Conservation (phyloP, 2,888 invertebrate species). For the Pristionchus arcanus region DNA sequence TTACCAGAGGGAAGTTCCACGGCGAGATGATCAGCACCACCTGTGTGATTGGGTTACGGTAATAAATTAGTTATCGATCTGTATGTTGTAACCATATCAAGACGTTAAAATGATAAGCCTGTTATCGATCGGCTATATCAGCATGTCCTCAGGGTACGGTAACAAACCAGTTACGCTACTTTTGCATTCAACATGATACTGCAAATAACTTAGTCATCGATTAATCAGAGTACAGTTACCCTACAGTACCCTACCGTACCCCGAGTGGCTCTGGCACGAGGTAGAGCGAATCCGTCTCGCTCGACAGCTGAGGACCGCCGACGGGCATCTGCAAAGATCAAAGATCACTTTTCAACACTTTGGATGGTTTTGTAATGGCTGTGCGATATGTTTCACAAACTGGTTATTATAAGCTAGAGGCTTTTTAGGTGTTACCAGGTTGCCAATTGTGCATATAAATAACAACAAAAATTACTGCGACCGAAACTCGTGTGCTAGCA, state of each 20-base stretch:
- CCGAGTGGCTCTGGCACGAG: constrained; percentile 50
- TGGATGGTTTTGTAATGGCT: not conserved
- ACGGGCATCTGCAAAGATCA: not conserved
- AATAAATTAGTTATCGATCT: not conserved
- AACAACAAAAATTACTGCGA: too few relatives aligned
- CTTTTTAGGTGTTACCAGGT: too few relatives aligned
- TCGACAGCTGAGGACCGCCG: not conserved
- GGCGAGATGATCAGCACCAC: constrained; percentile 51
- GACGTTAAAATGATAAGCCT: not conserved
- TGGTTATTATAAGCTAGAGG: too few relatives aligned
- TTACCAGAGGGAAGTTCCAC: constrained; percentile 54
- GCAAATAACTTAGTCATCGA: not conserved
- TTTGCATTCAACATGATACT: not conserved
- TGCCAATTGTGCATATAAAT: too few relatives aligned
- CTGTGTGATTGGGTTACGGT: not conserved
- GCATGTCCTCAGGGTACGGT: not conserved
- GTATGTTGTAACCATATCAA: not conserved
- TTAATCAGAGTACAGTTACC: not conserved
- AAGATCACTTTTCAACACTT: not conserved
- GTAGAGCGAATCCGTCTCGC: constrained; percentile 10
- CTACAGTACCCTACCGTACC: not conserved
- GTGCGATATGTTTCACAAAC: not conserved
- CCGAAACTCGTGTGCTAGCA: too few relatives aligned
- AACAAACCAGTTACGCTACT: not conserved
- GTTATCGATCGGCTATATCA: not conserved